Evolutionary conservation across 2,797 vertebrate species (phyloP).

Genomic region (Centropyge bicolor): DNA sequence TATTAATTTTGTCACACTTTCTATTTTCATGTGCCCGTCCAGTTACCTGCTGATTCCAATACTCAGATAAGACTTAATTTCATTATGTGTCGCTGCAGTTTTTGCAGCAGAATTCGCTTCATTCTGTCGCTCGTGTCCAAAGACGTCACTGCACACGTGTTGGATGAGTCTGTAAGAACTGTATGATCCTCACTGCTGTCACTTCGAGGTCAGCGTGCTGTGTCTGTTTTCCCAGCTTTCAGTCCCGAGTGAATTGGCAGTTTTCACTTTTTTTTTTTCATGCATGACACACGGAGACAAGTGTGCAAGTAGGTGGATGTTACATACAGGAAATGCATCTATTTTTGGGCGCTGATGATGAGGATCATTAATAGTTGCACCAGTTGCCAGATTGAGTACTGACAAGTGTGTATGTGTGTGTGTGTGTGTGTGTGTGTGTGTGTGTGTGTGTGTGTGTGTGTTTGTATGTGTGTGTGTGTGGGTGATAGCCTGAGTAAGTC

Average conservation of each 20-base stretch:
- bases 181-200: constrained; percentile 1
- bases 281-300: background rate
- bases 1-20: background rate
- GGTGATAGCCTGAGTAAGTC: background rate
- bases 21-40: background rate
- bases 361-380: background rate
- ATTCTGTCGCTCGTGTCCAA: background rate
- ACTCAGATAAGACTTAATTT: constrained; percentile 18
- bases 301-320: background rate
- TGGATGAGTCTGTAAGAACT: too few relatives aligned
- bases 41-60: constrained; percentile 3
- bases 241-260: background rate
- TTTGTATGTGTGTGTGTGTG: background rate
- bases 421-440: background rate
- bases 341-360: background rate
- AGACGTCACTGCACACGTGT: background rate
- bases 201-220: constrained; percentile 1
- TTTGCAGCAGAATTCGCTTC: background rate
- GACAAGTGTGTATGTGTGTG: background rate
- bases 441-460: background rate
- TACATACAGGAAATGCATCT: background rate
- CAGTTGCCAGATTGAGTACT: background rate
- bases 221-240: background rate
- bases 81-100: background rate
- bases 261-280: background rate